Conservation (phyloP, 2,113 vertebrate genomes). For the Vanacampus margaritifer region DNA sequence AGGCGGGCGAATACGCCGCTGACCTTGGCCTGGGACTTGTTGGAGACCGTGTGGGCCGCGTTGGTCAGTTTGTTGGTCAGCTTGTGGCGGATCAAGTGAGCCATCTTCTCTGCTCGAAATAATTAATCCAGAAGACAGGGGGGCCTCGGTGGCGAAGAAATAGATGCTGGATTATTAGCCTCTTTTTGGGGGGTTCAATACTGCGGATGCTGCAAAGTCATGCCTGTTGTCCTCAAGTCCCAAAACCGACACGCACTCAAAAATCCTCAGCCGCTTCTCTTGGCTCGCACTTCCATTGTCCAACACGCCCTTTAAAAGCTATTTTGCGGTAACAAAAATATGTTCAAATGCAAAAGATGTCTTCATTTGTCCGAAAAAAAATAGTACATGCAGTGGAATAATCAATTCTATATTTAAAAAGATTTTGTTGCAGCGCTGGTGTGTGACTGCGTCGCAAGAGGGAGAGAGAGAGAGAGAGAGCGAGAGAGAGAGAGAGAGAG, state of each 20-base stretch:
- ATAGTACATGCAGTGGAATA: neutral
- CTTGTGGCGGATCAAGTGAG: slow-evolving; percentile 91
- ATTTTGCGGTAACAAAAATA: slow-evolving; percentile 6
- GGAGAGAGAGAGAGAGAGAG: slow-evolving; percentile 10
- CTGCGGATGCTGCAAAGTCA: slow-evolving; percentile 45
- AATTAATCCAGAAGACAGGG: neutral
- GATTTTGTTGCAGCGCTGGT: slow-evolving; percentile 54
- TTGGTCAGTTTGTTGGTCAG: slow-evolving; percentile 83
- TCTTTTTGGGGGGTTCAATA: slow-evolving; percentile 11
- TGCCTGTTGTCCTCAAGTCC: slow-evolving; percentile 52
- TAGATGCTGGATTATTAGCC: slow-evolving; percentile 3
- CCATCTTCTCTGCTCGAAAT: slow-evolving; percentile 70
- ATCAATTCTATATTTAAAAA: neutral
- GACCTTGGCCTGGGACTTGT: slow-evolving; percentile 94
- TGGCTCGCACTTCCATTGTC: slow-evolving; percentile 52
- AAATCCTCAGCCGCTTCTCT: slow-evolving; percentile 54
- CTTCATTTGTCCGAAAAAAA: slow-evolving; percentile 15
- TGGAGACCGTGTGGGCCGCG: slow-evolving; percentile 85
- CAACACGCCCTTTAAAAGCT: slow-evolving; percentile 11
- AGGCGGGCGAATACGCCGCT: slow-evolving; percentile 92
- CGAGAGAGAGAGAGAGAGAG: slow-evolving; percentile 9
- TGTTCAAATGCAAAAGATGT: slow-evolving; percentile 7
- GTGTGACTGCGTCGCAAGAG: slow-evolving; percentile 53
- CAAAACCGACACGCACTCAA: slow-evolving; percentile 25
- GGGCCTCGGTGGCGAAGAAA: neutral